Percentiles rank a stretch among this genome's conserved stretches.
Evolutionary conservation across 1,140 invertebrate genomes (phyloP).

Genomic region (Rhagoletis pomonella): DNA sequence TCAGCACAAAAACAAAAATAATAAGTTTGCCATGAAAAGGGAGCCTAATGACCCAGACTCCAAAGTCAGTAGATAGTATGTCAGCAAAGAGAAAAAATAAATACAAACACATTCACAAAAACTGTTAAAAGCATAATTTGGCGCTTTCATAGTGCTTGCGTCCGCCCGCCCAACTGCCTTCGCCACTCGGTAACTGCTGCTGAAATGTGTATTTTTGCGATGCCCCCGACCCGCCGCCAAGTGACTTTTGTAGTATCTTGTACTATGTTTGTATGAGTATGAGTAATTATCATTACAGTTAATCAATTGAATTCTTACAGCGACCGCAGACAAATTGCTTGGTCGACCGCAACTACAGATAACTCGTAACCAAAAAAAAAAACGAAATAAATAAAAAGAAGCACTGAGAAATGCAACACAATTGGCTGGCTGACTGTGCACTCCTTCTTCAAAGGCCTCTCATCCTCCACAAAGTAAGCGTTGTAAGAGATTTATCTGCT

Average conservation of each 20-base stretch:
- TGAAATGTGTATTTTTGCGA: not conserved
- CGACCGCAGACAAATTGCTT: constrained; percentile 43
- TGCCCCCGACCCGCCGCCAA: not conserved
- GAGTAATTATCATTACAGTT: constrained; percentile 51
- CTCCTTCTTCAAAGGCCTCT: not conserved
- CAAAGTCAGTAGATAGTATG: not conserved
- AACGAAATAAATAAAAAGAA: not conserved
- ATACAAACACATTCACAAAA: not conserved
- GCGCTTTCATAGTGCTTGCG: too few relatives aligned
- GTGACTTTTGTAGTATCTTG: not conserved
- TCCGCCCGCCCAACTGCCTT: not conserved
- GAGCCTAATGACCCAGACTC: not conserved
- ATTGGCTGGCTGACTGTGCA: not conserved
- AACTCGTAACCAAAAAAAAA: not conserved
- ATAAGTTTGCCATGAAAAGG: not conserved
- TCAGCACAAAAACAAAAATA: constrained; percentile 1
- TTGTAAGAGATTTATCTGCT: constrained; percentile 30
- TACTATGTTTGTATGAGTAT: not conserved
- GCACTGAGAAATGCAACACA: constrained; percentile 6
- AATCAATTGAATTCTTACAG: constrained; percentile 50
- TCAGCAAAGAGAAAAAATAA: not conserved
- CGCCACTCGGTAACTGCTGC: not conserved
- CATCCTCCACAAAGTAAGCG: not conserved
- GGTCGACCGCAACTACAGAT: not conserved
- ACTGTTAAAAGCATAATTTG: too few relatives aligned